phyloP scores from a whole-genome alignment of 2,888 invertebrate species.

The Cremastobaeus sp. region DNA sequence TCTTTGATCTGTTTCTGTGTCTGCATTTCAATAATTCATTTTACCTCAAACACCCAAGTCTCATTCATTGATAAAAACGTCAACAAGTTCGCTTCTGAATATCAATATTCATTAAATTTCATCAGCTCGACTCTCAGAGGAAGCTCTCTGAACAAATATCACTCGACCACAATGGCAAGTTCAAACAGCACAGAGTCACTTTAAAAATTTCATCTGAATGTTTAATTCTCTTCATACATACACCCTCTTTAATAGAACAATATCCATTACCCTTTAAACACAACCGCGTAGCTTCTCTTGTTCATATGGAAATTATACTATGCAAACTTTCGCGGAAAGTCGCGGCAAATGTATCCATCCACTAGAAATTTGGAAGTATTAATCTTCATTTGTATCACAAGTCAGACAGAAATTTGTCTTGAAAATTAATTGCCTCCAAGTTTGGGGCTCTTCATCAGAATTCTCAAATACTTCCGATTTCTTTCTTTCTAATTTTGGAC shows the following conservation, averaged over 20 bases:
- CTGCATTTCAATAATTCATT: no score
- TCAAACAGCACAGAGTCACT: constrained; percentile 3
- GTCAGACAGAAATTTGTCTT: constrained; percentile 16
- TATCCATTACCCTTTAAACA: constrained; percentile 34
- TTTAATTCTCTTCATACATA: constrained; percentile 2
- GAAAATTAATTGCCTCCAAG: constrained; percentile 1
- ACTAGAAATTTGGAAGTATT: constrained; percentile 37
- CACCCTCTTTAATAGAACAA: constrained; percentile 17
- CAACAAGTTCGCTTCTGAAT: no score
- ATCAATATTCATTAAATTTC: neutral
- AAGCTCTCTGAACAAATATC: neutral
- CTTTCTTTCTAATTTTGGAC: no score
- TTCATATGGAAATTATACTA: constrained; percentile 41
- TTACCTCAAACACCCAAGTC: no score
- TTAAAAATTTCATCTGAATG: constrained; percentile 9
- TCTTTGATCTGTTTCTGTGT: no score
- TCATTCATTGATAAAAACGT: no score
- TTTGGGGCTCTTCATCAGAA: no score
- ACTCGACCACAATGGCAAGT: constrained; percentile 10
- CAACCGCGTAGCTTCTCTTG: constrained; percentile 23
- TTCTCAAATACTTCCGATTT: no score
- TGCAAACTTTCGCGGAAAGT: constrained; percentile 38
- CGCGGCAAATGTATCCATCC: constrained; percentile 33
- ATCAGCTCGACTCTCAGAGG: neutral
- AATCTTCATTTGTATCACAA: constrained; percentile 42